Conservation (phyloP, 2,113 vertebrate species). For the Fregata magnificens region DNA sequence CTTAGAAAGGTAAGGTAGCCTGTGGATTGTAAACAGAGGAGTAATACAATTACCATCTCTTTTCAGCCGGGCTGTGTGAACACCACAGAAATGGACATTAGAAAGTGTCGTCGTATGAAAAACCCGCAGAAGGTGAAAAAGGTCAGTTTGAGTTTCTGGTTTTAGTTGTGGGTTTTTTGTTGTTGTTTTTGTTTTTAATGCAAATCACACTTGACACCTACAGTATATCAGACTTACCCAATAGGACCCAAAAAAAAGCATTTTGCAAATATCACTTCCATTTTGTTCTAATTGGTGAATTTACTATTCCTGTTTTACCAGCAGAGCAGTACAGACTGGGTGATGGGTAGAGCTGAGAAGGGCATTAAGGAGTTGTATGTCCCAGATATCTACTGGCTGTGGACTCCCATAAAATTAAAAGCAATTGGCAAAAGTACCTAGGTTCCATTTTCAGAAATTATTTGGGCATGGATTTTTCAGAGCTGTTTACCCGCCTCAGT, state of each 20-base stretch:
- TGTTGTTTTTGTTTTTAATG: neutral
- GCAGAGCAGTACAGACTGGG: neutral
- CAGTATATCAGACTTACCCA: neutral
- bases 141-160: conserved; percentile 63
- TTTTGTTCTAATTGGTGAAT: neutral
- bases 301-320: neutral
- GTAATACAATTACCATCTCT: neutral
- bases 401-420: neutral
- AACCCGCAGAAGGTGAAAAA: conserved; percentile 97
- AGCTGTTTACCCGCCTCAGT: neutral
- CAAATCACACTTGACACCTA: neutral
- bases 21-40: neutral
- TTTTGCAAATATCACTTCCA: neutral
- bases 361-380: neutral
- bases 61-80: conserved; percentile 95
- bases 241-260: neutral
- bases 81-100: conserved; percentile 98
- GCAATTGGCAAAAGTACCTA: neutral
- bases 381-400: neutral
- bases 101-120: conserved; percentile 93
- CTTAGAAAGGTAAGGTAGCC: neutral
- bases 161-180: neutral
- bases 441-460: neutral
- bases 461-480: neutral
- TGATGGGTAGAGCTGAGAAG: neutral